Evolutionary conservation across 2,888 invertebrate genomes (phyloP), one percentile per base, ranked within the genome.

Genomic region (Sinopyrophorus schimmeli): DNA sequence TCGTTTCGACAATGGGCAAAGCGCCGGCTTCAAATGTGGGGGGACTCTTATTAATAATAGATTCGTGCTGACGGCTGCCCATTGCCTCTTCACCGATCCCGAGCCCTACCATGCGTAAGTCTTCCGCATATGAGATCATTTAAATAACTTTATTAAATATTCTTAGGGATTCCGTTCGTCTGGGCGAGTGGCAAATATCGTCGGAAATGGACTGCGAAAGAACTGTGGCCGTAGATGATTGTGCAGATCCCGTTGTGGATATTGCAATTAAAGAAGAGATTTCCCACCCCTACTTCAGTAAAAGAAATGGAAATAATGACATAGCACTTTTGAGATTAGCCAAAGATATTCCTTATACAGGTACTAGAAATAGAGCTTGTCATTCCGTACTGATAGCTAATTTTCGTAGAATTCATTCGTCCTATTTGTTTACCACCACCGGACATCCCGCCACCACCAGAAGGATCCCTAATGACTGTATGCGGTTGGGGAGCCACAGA

Each of bases 41-140:
- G 80, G 78, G 3, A 68, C 74, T 2, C 71, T 81, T 1, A 80
- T 82, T 56, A 79, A 76, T 53, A 64, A 68, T 0, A 68, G 66
- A 66, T 80, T 79, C 55, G 76, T 80, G 1, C 53, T 80, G 3
- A 80, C 80, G 1, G 80, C 80, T 1, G 79, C 73, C 0, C 80
- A 80, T 63, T 81, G 80, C 3, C 71, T 75, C 10, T 57, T 72
- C 1, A 61, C 53, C 1, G 52, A 54, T 47, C 47, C 60, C 7
- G 76, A 75, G 34, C 67, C 46, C 28, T 72, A 78, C 77, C 77
- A 61, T 72, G 75, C 69, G 51, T 38, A 40, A 23, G 24, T 24
- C 34, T 16, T 11, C 15, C 6, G n/a, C 1, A 10, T 9, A 3
- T 15, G 15, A 15, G 4, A n/a, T 21, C 0, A 10, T 2, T 1